phyloP scores from a whole-genome alignment of 2,797 vertebrate genomes.

The Cryptoprocta ferox region DNA sequence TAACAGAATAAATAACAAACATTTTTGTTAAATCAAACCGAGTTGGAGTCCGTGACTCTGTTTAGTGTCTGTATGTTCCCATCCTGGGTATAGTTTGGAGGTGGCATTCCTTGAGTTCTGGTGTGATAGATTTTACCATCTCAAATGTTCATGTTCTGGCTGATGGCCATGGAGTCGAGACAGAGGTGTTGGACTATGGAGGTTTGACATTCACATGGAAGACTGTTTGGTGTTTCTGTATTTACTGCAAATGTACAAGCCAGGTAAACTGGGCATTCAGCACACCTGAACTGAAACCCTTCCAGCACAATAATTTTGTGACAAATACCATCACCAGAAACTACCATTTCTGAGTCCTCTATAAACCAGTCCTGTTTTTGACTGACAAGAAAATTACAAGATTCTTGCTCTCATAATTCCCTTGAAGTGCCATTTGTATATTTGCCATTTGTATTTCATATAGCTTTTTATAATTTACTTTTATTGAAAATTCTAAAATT shows the following conservation, averaged over 20 bases:
- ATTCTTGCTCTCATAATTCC: not conserved
- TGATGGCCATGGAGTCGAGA: not conserved
- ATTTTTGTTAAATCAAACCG: not conserved
- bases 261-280: not conserved
- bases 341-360: not conserved
- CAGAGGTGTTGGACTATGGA: not conserved
- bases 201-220: not conserved
- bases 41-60: not conserved
- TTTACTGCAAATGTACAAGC: not conserved
- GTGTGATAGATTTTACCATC: slow-evolving; percentile 3
- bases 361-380: not conserved
- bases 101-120: slow-evolving; percentile 11
- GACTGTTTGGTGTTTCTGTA: not conserved
- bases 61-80: not conserved
- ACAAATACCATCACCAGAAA: not conserved
- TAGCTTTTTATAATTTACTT: not conserved
- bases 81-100: not conserved
- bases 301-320: not conserved
- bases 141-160: slow-evolving; percentile 49
- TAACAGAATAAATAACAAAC: not conserved
- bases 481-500: not conserved
- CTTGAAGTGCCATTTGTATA: not conserved
- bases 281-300: not conserved
- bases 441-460: not conserved
- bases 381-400: not conserved